Percentiles rank a stretch among this genome's conserved stretches.
Evolutionary conservation across 2,888 invertebrate species (phyloP).

Genomic region (Nebria salina): DNA sequence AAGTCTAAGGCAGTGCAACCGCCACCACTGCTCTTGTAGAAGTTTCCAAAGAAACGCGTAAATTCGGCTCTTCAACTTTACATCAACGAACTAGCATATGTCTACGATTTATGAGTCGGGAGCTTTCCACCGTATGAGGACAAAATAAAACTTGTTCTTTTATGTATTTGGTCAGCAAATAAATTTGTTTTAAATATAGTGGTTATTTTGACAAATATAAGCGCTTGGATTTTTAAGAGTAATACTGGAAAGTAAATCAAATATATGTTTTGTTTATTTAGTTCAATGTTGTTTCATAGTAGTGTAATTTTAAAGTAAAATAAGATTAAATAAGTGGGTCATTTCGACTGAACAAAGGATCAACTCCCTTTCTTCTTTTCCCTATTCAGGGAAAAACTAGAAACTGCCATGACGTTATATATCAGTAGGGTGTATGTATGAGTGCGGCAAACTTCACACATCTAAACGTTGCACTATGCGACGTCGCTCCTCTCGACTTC

Average conservation of each 20-base stretch:
- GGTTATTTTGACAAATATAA: no score
- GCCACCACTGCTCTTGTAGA: conserved; percentile 12
- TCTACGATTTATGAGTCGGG: conserved; percentile 24
- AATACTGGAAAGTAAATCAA: not conserved
- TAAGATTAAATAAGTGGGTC: not conserved
- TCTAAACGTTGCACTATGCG: not conserved
- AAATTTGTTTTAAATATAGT: no score
- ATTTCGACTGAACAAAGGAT: not conserved
- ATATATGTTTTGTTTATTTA: not conserved
- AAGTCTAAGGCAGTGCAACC: conserved; percentile 4
- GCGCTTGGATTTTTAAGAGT: no score
- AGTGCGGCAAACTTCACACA: conserved; percentile 29
- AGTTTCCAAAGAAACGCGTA: conserved; percentile 46
- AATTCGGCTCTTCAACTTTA: conserved; percentile 45
- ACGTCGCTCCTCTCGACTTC: conserved; percentile 26
- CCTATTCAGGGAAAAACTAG: not conserved
- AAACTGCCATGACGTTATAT: not conserved
- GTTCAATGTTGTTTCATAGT: not conserved
- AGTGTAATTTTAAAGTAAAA: not conserved
- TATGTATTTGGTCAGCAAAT: not conserved
- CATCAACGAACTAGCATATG: conserved; percentile 41
- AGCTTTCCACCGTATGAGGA: not conserved
- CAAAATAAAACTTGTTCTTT: not conserved
- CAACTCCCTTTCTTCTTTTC: not conserved
- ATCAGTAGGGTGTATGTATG: not conserved